Evolutionary conservation across 2,888 invertebrate species (phyloP), one percentile per base, ranked within the genome.

Genomic region (Linyphia triangularis): DNA sequence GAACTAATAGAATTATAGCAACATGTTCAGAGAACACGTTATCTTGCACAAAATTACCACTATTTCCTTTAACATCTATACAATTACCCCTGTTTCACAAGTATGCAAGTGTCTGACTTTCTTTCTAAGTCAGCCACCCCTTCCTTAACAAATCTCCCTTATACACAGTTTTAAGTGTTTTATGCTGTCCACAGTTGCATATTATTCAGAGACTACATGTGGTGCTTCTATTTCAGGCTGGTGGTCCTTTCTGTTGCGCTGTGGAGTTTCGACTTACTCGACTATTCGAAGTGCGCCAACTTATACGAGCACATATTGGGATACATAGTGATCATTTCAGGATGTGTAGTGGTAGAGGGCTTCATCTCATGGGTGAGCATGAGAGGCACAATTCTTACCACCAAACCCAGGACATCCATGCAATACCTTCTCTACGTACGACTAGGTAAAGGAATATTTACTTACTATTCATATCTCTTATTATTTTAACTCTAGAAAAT

Each of bases 361-460:
- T 94, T 94, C 91, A 95, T 96, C 91, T 95, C 96, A 92, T 93
- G 95, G 91, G 94, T 96, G 90, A 96, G 96, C 90, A 95, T 96
- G 93, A 94, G 96, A 90, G 97, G 97, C 88, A 95, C 96, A 92
- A 96, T 97, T 91, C 94, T 97, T 91, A 95, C 96, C 92, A 90
- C 89, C 2, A 95, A 95, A n/a, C 94, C 94, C 61, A 94, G 97
- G 85, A 94, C 95, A 91, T 94, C 95, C 90, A 96, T 96, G 94
- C 96, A 96, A 93, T 95, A 96, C 92, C 94, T 96, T 91, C 95
- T 97, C 91, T 97, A 97, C 93, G 93, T 95, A 91, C 94, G 96
- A 92, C 94, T 96, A 91, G 95, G 96, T 96, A 93, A 94, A 93
- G 90, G 43, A 2, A 30, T n/a, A n/a, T n/a, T n/a, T n/a, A n/a